These are phyloP conservation scores for Cyclura pinguis DNA, from an alignment of 2,797 vertebrate species.

Conservation along the genomic window DNA sequence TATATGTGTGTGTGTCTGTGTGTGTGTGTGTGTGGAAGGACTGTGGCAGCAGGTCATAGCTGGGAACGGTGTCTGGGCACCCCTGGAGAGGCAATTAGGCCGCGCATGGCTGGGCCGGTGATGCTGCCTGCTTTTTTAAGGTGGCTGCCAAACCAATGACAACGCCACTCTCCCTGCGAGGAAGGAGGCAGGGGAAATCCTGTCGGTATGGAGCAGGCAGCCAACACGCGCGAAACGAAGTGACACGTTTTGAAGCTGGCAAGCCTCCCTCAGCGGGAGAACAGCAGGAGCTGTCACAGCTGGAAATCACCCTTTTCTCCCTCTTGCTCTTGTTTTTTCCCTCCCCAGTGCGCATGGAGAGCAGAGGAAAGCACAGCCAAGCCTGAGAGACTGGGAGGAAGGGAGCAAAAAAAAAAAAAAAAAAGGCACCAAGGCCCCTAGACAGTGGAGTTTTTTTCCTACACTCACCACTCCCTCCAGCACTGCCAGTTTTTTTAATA, in stretches of 20 bases:
- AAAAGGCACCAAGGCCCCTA: not conserved
- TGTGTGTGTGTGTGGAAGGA: not conserved
- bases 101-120: not conserved
- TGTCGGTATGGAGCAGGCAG: not conserved
- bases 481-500: too few relatives aligned
- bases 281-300: not conserved
- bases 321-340: not conserved
- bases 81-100: not conserved
- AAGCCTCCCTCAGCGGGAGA: not conserved
- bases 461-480: too few relatives aligned
- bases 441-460: too few relatives aligned
- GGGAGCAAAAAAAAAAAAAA: not conserved
- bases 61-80: not conserved
- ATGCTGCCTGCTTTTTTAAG: not conserved
- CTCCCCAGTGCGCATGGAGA: not conserved
- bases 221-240: not conserved
- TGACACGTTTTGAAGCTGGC: not conserved
- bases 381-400: not conserved
- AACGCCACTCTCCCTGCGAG: not conserved
- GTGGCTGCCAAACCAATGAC: not conserved
- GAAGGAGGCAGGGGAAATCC: conserved; percentile 3
- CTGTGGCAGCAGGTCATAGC: not conserved
- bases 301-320: not conserved
- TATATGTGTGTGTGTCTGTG: not conserved
- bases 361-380: not conserved